Evolutionary conservation across 2,113 vertebrate genomes (phyloP).

Genomic region (Rhombomys opimus): DNA sequence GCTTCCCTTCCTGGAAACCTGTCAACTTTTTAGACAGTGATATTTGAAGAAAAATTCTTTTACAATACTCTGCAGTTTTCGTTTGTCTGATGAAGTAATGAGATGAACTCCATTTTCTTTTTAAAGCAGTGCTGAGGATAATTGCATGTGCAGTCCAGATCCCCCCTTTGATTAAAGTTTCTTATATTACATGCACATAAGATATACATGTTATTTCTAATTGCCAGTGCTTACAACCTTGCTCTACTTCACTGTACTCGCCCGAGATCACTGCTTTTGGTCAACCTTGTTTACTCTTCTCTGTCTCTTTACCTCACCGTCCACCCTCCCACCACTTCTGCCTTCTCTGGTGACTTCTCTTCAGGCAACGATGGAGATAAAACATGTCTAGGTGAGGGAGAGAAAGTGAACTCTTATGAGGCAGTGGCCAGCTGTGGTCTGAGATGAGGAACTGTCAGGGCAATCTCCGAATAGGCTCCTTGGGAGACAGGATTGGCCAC

Average conservation of each 20-base stretch:
- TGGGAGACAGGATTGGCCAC: background rate
- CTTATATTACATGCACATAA: background rate
- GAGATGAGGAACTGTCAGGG: background rate
- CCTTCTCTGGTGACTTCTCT: background rate
- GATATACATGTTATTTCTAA: background rate
- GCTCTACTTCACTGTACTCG: background rate
- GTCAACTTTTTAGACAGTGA: background rate
- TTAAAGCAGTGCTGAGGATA: background rate
- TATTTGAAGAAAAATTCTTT: background rate
- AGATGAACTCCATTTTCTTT: background rate
- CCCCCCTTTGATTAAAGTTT: background rate
- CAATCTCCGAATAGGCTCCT: background rate
- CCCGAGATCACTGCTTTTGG: background rate
- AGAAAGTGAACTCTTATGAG: background rate
- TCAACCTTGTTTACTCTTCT: background rate
- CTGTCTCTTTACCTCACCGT: background rate
- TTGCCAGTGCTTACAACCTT: background rate
- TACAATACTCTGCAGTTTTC: background rate
- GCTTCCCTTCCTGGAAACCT: background rate
- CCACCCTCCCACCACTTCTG: background rate
- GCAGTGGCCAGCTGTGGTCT: background rate
- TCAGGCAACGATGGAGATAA: background rate
- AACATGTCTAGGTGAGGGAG: background rate
- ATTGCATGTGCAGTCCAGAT: background rate
- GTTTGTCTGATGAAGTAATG: background rate